phyloP scores from a whole-genome alignment of 2,113 vertebrate species.

The Motacilla alba region DNA sequence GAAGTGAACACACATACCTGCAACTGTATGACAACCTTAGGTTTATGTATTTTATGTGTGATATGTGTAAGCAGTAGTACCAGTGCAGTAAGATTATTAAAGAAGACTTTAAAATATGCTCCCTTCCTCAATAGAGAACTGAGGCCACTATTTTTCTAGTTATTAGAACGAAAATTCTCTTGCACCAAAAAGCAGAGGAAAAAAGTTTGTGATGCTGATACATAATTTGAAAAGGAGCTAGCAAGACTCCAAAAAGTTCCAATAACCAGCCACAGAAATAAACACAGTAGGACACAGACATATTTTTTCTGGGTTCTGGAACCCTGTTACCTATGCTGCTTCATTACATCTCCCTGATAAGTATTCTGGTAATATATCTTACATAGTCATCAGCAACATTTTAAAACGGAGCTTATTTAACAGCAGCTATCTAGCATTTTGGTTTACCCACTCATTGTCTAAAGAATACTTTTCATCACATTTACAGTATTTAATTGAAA shows the following conservation, averaged over 20 bases:
- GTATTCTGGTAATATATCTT: background rate
- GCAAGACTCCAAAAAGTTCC: background rate
- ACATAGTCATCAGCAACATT: background rate
- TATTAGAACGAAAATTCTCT: background rate
- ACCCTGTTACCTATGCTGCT: background rate
- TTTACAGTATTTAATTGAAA: background rate
- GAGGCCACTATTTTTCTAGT: background rate
- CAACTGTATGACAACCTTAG: background rate
- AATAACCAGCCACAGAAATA: background rate
- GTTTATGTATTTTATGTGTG: background rate
- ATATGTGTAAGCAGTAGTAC: background rate
- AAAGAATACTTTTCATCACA: background rate
- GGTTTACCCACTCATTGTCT: background rate
- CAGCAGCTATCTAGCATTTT: background rate
- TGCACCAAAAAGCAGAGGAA: background rate
- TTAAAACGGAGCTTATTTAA: background rate
- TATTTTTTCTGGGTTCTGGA: background rate
- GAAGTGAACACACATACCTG: background rate
- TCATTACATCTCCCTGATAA: background rate
- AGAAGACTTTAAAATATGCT: background rate
- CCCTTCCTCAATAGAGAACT: background rate
- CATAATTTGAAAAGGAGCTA: background rate
- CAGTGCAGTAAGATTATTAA: background rate
- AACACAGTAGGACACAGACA: rapidly evolving
- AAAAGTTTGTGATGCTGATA: background rate